phyloP scores from a whole-genome alignment of 2,113 vertebrate species.

The Clarias gariepinus region DNA sequence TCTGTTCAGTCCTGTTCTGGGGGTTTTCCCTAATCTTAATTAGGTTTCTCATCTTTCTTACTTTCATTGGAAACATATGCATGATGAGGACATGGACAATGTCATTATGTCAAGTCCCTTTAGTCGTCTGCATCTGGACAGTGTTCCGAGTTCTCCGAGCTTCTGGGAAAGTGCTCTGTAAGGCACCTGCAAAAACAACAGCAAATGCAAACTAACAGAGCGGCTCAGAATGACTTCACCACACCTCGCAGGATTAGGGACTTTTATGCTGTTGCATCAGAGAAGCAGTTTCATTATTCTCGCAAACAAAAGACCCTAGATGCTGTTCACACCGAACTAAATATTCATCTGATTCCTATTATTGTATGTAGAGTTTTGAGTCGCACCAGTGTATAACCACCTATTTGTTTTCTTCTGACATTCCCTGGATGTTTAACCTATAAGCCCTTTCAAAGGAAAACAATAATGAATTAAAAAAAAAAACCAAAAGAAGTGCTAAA shows the following conservation, averaged over 20 bases:
- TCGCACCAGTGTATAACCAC: background rate
- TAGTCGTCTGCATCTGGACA: constrained; percentile 19
- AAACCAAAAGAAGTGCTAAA: background rate
- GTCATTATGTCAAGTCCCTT: background rate
- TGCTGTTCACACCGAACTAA: background rate
- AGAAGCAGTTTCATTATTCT: background rate
- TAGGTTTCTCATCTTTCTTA: background rate
- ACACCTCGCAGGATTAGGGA: constrained; percentile 5
- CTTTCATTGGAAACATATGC: background rate
- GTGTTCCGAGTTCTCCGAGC: background rate
- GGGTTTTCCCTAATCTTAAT: background rate
- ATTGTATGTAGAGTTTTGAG: background rate
- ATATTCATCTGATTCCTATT: background rate
- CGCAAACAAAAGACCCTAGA: background rate
- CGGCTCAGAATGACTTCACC: constrained; percentile 32
- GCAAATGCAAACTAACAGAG: constrained; percentile 27
- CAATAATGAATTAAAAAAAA: background rate
- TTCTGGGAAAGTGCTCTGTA: constrained; percentile 29
- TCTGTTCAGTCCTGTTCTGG: background rate
- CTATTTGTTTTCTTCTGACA: background rate
- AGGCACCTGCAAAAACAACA: constrained; percentile 66
- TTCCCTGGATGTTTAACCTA: background rate
- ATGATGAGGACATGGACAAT: background rate
- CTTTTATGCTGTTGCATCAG: background rate
- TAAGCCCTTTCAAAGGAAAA: background rate